Evolutionary conservation across 2,113 vertebrate species (phyloP), one percentile per base, ranked within the genome.

Genomic region (Trochalopteron elliotii): DNA sequence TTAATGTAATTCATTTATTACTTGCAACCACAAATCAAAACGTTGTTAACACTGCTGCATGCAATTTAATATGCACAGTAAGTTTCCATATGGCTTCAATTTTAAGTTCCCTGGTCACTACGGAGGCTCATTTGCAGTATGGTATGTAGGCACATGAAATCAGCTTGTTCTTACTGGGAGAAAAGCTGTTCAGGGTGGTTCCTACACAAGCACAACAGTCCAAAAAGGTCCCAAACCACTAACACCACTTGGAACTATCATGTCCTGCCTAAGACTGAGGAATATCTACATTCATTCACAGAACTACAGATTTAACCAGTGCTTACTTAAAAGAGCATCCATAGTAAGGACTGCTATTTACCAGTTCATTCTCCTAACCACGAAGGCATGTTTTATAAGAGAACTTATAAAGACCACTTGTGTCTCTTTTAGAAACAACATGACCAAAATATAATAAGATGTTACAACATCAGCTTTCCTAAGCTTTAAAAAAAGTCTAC

Each of bases 1-100:
- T 98, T 98, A 98, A 98, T 98, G 97, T 97, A 98, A 98, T 98
- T 98, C 96, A 98, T 98, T 98, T 98, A 98, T 98, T 98, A 98
- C 97, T 98, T 97, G 96, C 97, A 98, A 96, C 96, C 97, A 98
- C 98, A 98, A 98, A 98, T 98, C 97, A 98, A 98, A 97, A 97
- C 68, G 79, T 96, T 98, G 97, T 98, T 98, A 98, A 97, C 97
- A 97, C 91, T 95, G 97, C 95, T 97, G 94, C 96, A 96, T 90
- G 65, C 96, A 97, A 98, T 98, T 98, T 97, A 98, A 98, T 98
- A 95, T 97, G 96, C 96, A 93, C 96, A 96, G 92, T 96, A 97
- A 97, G 96, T 97, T 98, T 98, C 97, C 98, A 98, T 98, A 98
- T 98, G 97, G 97, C 89, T 97, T 97, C 89, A 97, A 90, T 97